phyloP scores from a whole-genome alignment of 2,797 vertebrate genomes.

The Phalanger gymnotis region DNA sequence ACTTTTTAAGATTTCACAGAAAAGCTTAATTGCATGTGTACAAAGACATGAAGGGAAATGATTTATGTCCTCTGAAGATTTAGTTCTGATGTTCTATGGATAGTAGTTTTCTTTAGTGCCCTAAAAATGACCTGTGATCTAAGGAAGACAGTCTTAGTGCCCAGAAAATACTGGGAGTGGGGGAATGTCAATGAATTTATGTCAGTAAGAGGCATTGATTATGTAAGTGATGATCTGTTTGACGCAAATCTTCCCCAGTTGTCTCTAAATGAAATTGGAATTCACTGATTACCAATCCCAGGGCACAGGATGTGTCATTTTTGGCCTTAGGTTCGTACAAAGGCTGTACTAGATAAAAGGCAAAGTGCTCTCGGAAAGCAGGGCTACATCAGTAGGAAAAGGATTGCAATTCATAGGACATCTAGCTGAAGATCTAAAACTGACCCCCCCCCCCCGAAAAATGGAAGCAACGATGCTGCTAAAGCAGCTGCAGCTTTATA shows the following conservation, averaged over 20 bases:
- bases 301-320: conserved; percentile 22
- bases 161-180: neutral
- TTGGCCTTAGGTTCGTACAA: conserved; percentile 61
- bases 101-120: conserved; percentile 5
- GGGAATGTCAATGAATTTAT: neutral
- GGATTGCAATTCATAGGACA: conserved; percentile 48
- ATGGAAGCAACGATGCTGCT: conserved; percentile 23
- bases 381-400: conserved; percentile 54
- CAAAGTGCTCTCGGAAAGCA: conserved; percentile 47
- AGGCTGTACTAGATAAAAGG: conserved; percentile 68
- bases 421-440: conserved; percentile 57
- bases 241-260: conserved; percentile 10
- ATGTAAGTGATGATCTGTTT: conserved; percentile 27
- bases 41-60: conserved; percentile 19
- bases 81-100: neutral
- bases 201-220: neutral
- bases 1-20: conserved; percentile 20
- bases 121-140: conserved; percentile 14
- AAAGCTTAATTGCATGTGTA: conserved; percentile 18
- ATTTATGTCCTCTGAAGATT: conserved; percentile 21
- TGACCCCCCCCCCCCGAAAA: neutral
- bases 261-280: neutral
- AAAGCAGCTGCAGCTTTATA: conserved; percentile 48
- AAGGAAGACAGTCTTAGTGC: conserved; percentile 17
- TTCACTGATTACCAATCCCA: conserved; percentile 45